Evolutionary conservation across 2,888 invertebrate genomes (phyloP).

Genomic region (Eledona agricola): DNA sequence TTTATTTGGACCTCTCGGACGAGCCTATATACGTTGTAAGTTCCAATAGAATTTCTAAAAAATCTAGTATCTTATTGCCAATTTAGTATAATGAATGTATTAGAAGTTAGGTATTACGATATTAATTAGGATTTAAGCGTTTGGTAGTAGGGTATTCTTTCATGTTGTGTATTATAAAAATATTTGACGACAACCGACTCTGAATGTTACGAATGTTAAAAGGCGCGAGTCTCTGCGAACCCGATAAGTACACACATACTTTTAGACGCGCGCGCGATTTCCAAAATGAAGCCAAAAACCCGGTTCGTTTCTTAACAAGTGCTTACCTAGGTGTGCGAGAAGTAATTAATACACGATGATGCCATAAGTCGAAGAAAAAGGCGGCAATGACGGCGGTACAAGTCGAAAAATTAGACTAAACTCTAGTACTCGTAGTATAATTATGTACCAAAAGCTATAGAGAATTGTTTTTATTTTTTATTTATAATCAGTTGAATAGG

Average conservation of each 20-base stretch:
- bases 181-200: conserved; percentile 54
- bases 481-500: conserved; percentile 50
- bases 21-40: conserved; percentile 56
- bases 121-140: conserved; percentile 61
- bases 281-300: no score
- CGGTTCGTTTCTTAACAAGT: conserved; percentile 30
- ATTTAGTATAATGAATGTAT: conserved; percentile 58
- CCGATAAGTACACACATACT: no score
- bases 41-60: conserved; percentile 61
- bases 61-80: conserved; percentile 63
- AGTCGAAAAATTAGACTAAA: conserved; percentile 51
- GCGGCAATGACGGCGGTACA: conserved; percentile 50
- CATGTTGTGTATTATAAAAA: conserved; percentile 56
- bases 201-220: conserved; percentile 47
- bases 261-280: no score
- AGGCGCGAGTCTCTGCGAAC: no score
- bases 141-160: conserved; percentile 61
- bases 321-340: conserved; percentile 43
- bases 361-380: conserved; percentile 41
- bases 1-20: conserved; percentile 55
- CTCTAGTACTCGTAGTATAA: conserved; percentile 46
- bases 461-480: conserved; percentile 55
- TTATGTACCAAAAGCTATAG: conserved; percentile 55
- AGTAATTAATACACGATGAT: conserved; percentile 30
- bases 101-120: conserved; percentile 59